Evolutionary conservation across 2,797 vertebrate genomes (phyloP).

Genomic region (Gymnoscopelus braueri): DNA sequence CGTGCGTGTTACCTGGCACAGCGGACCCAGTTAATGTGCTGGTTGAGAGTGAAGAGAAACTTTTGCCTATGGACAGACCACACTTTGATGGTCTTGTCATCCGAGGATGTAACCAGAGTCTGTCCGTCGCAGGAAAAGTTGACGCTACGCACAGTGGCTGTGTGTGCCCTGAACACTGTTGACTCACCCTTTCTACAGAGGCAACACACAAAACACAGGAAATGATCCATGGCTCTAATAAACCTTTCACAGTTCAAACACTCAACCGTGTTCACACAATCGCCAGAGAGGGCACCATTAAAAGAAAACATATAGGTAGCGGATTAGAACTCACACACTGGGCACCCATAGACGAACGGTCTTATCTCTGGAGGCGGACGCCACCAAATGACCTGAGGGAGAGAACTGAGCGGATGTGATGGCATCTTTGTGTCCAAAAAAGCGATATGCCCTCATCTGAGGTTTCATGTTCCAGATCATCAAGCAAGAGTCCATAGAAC

Average conservation of each 20-base stretch:
- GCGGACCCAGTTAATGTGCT: slow-evolving; percentile 98
- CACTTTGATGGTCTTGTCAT: slow-evolving; percentile 97
- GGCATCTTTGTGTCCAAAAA: slow-evolving; percentile 92
- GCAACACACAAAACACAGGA: background rate
- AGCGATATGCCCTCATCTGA: slow-evolving; percentile 92
- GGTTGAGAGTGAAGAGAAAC: slow-evolving; percentile 93
- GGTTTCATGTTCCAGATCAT: slow-evolving; percentile 97
- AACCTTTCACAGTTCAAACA: background rate
- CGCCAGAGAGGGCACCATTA: background rate
- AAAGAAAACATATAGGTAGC: background rate
- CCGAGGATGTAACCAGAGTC: slow-evolving; percentile 91
- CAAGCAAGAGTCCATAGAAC: slow-evolving; percentile 91
- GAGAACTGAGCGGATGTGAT: slow-evolving; percentile 92
- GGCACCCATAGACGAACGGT: slow-evolving; percentile 96
- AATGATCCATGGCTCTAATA: background rate
- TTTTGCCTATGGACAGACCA: slow-evolving; percentile 95
- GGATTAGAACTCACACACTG: slow-evolving; percentile 84
- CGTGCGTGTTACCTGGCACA: slow-evolving; percentile 88
- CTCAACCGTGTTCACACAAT: too few species aligned
- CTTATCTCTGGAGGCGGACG: slow-evolving; percentile 94
- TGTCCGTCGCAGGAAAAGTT: slow-evolving; percentile 93
- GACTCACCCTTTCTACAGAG: slow-evolving; percentile 91
- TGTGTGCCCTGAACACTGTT: slow-evolving; percentile 91
- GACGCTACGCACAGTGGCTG: slow-evolving; percentile 90
- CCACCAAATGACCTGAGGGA: slow-evolving; percentile 93